Base-by-base conservation (phyloP, 2,888 invertebrate genomes). In the Drosophila prostipennis region DNA sequence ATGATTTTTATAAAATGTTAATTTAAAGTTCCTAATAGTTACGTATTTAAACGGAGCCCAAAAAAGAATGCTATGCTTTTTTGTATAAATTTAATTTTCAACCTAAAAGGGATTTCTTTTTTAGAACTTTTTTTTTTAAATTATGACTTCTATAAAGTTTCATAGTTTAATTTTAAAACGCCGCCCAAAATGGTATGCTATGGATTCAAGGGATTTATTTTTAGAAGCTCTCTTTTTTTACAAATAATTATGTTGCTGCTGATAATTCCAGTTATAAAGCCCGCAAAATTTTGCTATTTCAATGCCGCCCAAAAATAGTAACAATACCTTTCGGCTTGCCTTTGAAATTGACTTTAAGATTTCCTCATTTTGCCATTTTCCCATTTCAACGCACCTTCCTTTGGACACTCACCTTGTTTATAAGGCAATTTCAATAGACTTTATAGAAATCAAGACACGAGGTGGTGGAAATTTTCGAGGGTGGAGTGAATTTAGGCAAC, bases 321-420 rank as follows among this genome's bases (percentile, higher is more conserved):
- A 36, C 34, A 11, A 36, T 11, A 11, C 29, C 34, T 36, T 36
- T 36, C 11, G 0, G 6, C 6, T 7, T 26, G 45, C 3, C 8
- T 48, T 32, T 34, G 32, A 32, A 32, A 14, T 32, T 32, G 14
- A 11, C 29, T 48, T 48, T 48, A 26, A 11, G 29, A 16, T 13
- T 16, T 6, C 13, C 49, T 7, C 26, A 6, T 34, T 49, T 49
- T 16, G 11, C 13, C 46, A 29, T 14, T 49, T 49, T 16, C 11
- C 16, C 46, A 46, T 14, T 46, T 29, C 14, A 16, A 11, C 16
- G 16, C 46, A 16, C 46, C 29, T 16, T 48, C 3, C n/a, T 26
- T 14, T 29, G 29, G 29, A 14, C 45, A 46, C 45, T 8, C 45
- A 29, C 29, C 46, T n/a, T 32, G 45, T 39, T 37, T 39, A 23